phyloP scores from a whole-genome alignment of 2,113 vertebrate species.

The Ornithorhynchus anatinus region DNA sequence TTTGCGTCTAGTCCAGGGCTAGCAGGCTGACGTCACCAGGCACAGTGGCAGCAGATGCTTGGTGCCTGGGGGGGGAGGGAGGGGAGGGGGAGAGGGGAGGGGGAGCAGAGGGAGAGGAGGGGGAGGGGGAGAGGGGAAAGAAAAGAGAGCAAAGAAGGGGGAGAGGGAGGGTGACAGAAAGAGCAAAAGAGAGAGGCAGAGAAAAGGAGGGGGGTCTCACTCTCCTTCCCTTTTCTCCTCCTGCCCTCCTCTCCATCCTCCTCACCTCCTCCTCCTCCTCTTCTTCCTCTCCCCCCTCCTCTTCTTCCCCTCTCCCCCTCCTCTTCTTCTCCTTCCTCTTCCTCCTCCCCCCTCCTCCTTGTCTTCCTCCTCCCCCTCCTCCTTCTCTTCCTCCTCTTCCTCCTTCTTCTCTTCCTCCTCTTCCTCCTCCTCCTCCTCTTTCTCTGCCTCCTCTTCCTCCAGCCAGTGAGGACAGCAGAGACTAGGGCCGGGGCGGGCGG shows the following conservation, averaged over 20 bases:
- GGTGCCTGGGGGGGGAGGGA: slow-evolving; percentile 31
- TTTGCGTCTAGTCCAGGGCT: slow-evolving; percentile 44
- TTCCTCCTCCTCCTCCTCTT: not conserved
- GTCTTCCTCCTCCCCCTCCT: slow-evolving; percentile 16
- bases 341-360: not conserved
- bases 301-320: slow-evolving; percentile 8
- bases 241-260: slow-evolving; percentile 10
- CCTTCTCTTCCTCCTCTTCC: slow-evolving; percentile 21
- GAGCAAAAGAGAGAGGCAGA: not conserved
- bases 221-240: too few relatives aligned
- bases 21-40: slow-evolving; percentile 64
- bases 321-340: slow-evolving; percentile 9
- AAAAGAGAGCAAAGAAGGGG: too few relatives aligned
- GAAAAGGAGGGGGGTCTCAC: not conserved
- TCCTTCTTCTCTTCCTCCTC: slow-evolving; percentile 8
- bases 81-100: slow-evolving; percentile 3
- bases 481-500: not conserved
- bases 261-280: not conserved
- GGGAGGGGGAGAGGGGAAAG: not conserved
- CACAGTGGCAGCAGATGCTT: slow-evolving; percentile 14
- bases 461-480: slow-evolving; percentile 47
- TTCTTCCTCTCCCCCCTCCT: not conserved
- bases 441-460: slow-evolving; percentile 26
- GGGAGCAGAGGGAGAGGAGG: not conserved
- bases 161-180: not conserved